These are phyloP conservation scores for Papilio elwesi DNA, from an alignment of 2,888 invertebrate genomes.

Conservation along the genomic window DNA sequence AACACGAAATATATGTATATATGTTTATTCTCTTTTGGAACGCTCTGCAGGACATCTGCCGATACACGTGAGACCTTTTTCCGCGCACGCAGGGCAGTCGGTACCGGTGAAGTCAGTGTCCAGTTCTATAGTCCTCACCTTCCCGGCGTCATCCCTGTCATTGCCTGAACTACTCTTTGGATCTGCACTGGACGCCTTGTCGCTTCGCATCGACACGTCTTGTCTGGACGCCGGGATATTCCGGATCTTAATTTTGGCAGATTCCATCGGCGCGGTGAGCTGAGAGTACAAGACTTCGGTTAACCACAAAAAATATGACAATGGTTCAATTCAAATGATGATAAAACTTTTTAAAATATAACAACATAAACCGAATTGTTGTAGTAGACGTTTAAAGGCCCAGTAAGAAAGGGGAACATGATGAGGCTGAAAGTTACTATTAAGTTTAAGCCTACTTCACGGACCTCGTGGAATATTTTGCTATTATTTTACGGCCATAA, in stretches of 20 bases:
- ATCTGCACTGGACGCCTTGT: not conserved
- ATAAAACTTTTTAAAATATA: no score
- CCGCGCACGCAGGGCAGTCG: constrained; percentile 32
- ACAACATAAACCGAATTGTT: no score
- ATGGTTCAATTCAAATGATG: no score
- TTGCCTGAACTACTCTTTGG: constrained; percentile 17
- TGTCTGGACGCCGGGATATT: constrained; percentile 5
- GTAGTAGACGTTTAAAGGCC: no score
- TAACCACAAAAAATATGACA: no score
- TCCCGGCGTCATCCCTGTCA: not conserved
- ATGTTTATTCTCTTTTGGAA: constrained; percentile 22
- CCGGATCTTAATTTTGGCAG: constrained; percentile 26
- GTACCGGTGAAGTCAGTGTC: not conserved
- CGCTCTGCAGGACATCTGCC: constrained; percentile 35
- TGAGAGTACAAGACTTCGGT: not conserved
- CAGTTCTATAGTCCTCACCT: not conserved
- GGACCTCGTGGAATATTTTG: no score
- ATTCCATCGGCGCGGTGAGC: not conserved
- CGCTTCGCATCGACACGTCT: constrained; percentile 1
- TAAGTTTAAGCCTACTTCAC: no score
- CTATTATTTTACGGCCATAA: no score
- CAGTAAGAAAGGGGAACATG: no score
- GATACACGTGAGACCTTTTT: constrained; percentile 34
- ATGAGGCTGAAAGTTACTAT: no score
- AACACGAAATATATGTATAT: constrained; percentile 21